Conservation (phyloP, 1,140 invertebrate species). For the Globodera rostochiensis region DNA sequence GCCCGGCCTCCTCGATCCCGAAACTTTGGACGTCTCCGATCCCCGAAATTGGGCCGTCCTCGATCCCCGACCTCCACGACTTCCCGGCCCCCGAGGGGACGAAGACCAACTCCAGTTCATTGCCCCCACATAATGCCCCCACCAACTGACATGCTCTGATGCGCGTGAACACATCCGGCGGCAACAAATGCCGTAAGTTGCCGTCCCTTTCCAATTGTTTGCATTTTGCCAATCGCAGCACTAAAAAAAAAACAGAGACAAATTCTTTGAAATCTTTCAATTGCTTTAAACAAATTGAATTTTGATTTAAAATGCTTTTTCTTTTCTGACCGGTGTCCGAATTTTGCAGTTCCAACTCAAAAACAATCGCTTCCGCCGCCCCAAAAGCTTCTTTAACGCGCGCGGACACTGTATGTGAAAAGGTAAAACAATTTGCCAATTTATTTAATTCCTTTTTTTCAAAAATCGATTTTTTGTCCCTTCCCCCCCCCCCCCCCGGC, state of each 20-base stretch:
- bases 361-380: slow-evolving; percentile 34
- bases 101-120: neutral
- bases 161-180: slow-evolving; percentile 18
- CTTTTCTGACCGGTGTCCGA: slow-evolving; percentile 21
- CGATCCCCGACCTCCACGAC: neutral
- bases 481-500: too few relatives aligned
- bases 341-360: slow-evolving; percentile 42
- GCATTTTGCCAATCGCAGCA: slow-evolving; percentile 15
- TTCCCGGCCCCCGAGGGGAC: too few relatives aligned
- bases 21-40: too few relatives aligned
- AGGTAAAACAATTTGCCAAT: slow-evolving; percentile 12
- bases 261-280: too few relatives aligned
- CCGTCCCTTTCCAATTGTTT: slow-evolving; percentile 19
- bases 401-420: slow-evolving; percentile 27
- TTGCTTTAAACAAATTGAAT: neutral
- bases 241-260: too few relatives aligned
- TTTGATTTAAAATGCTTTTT: neutral
- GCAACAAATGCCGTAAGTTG: slow-evolving; percentile 17
- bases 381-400: slow-evolving; percentile 35
- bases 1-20: too few relatives aligned
- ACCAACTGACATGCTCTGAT: slow-evolving; percentile 14
- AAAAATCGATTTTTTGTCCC: neutral
- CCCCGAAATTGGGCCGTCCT: too few relatives aligned
- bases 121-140: too few relatives aligned
- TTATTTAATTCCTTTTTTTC: neutral